Percentiles rank a stretch among this genome's conserved stretches.
phyloP scores from a whole-genome alignment of 2,113 vertebrate species.

The Cyanoderma ruficeps region DNA sequence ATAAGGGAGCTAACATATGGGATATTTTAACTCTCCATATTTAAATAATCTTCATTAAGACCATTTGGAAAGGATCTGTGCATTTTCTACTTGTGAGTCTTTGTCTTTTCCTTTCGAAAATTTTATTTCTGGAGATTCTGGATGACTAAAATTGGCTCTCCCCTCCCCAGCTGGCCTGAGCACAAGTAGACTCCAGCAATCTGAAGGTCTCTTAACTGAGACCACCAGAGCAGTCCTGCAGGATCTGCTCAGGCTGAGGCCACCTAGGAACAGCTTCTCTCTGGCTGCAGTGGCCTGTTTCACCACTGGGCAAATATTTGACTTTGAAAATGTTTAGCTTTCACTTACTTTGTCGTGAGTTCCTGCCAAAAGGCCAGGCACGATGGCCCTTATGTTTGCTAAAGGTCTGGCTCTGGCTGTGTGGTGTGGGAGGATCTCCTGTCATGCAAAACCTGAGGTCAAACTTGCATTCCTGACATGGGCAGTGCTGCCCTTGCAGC shows the following conservation, averaged over 20 bases:
- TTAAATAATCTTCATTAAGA: neutral
- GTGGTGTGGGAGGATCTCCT: neutral
- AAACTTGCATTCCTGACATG: accelerated
- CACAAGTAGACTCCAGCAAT: neutral
- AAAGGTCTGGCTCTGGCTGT: neutral
- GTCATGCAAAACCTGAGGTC: neutral
- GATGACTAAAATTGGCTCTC: neutral
- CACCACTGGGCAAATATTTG: conserved; percentile 1
- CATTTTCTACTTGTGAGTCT: neutral
- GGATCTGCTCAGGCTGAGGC: neutral
- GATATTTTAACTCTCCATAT: neutral
- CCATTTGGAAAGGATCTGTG: neutral
- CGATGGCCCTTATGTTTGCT: neutral
- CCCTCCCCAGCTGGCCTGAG: neutral
- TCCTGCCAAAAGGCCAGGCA: neutral
- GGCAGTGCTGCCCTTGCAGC: neutral
- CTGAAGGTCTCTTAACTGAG: neutral
- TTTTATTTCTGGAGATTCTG: neutral
- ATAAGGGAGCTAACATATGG: neutral
- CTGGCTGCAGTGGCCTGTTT: neutral
- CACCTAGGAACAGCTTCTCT: neutral
- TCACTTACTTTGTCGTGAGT: neutral
- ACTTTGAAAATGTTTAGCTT: neutral
- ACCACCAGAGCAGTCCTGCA: neutral
- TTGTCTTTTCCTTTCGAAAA: neutral